Percentiles rank a stretch among this genome's conserved stretches.
These are phyloP conservation scores for Saguinus midas DNA, from an alignment of 2,113 vertebrate species.

Conservation along the genomic window DNA sequence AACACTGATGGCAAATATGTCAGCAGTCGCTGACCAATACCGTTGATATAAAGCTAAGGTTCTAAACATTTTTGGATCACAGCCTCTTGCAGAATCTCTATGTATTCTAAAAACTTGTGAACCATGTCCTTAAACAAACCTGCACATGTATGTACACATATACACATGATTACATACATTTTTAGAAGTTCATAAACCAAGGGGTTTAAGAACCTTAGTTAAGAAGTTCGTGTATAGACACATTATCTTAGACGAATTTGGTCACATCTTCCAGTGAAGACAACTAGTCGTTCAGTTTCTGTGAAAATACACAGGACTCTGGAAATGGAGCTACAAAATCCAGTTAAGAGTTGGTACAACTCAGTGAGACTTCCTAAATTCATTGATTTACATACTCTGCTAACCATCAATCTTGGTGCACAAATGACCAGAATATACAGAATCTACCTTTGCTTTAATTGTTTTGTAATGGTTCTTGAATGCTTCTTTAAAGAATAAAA, in stretches of 20 bases:
- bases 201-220: not conserved
- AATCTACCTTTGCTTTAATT: not conserved
- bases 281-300: not conserved
- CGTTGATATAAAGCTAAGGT: not conserved
- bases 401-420: not conserved
- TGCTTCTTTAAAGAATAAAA: conserved; percentile 1
- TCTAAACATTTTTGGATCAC: not conserved
- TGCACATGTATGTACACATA: accelerated
- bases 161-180: not conserved
- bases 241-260: not conserved
- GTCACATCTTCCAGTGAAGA: not conserved
- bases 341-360: not conserved
- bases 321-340: not conserved
- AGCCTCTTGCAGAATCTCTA: not conserved
- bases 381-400: not conserved
- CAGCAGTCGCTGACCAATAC: not conserved
- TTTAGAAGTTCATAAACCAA: not conserved
- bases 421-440: not conserved
- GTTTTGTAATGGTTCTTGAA: not conserved
- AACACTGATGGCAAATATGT: too few species aligned
- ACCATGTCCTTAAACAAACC: not conserved
- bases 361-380: not conserved
- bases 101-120: not conserved
- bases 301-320: not conserved
- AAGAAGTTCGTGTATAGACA: not conserved